Conservation (phyloP, 1,140 invertebrate species). For the Meloidogyne floridensis region DNA sequence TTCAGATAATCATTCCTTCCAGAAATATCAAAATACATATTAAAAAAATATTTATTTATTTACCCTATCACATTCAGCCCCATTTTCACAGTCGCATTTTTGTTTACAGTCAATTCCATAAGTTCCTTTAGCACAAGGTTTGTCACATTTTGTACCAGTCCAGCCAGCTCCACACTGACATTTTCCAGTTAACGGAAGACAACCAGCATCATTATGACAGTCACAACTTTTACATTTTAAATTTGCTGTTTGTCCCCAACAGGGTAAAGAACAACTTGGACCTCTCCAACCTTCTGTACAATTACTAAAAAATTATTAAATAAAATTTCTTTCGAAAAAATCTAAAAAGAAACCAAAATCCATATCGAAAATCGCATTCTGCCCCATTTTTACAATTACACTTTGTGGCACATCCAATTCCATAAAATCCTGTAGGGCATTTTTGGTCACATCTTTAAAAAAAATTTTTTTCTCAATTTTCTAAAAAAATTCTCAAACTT, state of each 20-base stretch:
- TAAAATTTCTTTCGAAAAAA: background rate
- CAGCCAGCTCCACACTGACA: constrained; percentile 82
- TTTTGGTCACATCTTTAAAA: constrained; percentile 72
- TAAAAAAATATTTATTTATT: no score
- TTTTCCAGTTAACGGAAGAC: constrained; percentile 78
- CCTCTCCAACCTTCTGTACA: constrained; percentile 66
- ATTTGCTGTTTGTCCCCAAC: constrained; percentile 43
- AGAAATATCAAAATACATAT: no score
- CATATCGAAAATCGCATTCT: constrained; percentile 67
- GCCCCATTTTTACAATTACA: constrained; percentile 69
- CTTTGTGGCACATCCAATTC: constrained; percentile 66
- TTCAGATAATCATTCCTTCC: no score
- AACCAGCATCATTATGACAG: constrained; percentile 85
- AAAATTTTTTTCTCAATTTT: background rate
- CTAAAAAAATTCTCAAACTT: background rate
- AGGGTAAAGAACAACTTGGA: constrained; percentile 60
- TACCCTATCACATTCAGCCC: constrained; percentile 78
- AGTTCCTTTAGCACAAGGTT: constrained; percentile 61
- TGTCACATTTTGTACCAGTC: constrained; percentile 69
- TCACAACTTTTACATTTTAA: constrained; percentile 77
- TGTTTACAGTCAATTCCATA: constrained; percentile 64
- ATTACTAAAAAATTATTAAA: background rate
- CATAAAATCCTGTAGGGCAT: constrained; percentile 67
- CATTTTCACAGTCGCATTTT: constrained; percentile 85
- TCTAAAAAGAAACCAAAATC: constrained; percentile 63